These are phyloP conservation scores for Rhyacophila evoluta DNA, from an alignment of 2,888 invertebrate genomes.

Conservation along the genomic window DNA sequence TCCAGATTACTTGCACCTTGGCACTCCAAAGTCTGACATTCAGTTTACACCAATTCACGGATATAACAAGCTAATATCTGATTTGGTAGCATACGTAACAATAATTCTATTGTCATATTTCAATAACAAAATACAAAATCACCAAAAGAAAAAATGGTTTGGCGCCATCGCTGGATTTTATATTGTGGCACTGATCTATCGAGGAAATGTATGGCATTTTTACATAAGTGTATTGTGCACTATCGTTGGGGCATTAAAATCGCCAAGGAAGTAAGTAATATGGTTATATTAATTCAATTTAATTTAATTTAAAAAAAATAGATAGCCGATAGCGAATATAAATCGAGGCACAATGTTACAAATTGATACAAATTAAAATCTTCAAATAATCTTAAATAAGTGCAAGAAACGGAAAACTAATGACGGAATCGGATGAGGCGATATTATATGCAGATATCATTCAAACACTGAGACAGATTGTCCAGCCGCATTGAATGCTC, in stretches of 20 bases:
- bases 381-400: too few relatives aligned
- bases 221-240: neutral
- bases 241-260: neutral
- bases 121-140: neutral
- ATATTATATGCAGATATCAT: too few relatives aligned
- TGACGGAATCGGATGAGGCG: too few relatives aligned
- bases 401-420: too few relatives aligned
- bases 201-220: neutral
- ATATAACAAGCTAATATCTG: neutral
- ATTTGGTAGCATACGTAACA: neutral
- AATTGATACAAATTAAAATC: too few relatives aligned
- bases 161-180: neutral
- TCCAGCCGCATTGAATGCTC: too few relatives aligned
- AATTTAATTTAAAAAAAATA: too few relatives aligned
- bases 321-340: too few relatives aligned
- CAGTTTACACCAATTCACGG: neutral
- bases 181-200: neutral
- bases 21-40: neutral
- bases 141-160: neutral
- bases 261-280: neutral
- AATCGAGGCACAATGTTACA: too few relatives aligned
- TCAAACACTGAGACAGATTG: too few relatives aligned
- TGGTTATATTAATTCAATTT: too few relatives aligned
- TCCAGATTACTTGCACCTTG: neutral
- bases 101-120: neutral